Evolutionary conservation across 1,140 invertebrate species (phyloP).

Genomic region (Coptotermes formosanus): DNA sequence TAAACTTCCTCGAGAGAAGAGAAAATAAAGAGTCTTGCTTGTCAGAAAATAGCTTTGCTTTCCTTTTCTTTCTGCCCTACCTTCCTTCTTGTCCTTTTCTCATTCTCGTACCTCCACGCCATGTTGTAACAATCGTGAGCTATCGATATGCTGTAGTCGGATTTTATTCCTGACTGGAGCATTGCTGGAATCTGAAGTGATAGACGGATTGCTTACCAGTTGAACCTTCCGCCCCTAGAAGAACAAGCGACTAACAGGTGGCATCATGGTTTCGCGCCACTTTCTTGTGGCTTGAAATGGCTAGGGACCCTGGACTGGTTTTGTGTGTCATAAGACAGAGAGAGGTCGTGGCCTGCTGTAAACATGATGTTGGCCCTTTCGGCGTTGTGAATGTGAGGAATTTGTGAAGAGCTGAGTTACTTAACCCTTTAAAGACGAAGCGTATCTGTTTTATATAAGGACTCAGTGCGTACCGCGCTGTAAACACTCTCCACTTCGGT

Average conservation of each 20-base stretch:
- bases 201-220: not conserved
- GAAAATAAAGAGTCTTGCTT: slow-evolving; percentile 30
- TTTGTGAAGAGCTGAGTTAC: no score
- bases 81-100: not conserved
- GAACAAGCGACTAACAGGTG: not conserved
- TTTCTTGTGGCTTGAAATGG: not conserved
- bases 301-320: no score
- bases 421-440: no score
- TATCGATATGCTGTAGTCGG: not conserved
- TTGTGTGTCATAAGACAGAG: no score
- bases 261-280: not conserved
- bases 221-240: not conserved
- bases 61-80: not conserved
- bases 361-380: no score
- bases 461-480: no score
- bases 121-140: not conserved
- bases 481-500: no score
- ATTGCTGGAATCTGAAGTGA: not conserved
- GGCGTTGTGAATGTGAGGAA: no score
- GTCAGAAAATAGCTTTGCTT: slow-evolving; percentile 30
- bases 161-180: slow-evolving; percentile 11
- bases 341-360: no score
- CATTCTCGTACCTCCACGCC: not conserved
- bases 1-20: slow-evolving; percentile 25
- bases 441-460: no score